Conservation (phyloP, 2,797 vertebrate genomes). For the Pterois miles region DNA sequence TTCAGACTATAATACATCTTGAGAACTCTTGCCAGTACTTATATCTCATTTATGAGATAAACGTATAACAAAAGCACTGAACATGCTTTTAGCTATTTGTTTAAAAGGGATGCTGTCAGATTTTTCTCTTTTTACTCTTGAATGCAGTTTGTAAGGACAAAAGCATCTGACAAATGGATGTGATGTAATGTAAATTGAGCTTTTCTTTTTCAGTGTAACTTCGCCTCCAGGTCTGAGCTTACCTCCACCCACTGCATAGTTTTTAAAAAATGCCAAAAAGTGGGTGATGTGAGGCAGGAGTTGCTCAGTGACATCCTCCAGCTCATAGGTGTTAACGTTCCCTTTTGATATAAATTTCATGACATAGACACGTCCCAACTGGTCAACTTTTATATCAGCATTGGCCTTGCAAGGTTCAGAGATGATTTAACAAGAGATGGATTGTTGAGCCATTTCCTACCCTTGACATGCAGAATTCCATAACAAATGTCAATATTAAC, state of each 20-base stretch:
- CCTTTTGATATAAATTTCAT: too few relatives aligned
- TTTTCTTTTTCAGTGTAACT: not conserved
- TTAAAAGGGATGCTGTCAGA: not conserved
- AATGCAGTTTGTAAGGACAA: not conserved
- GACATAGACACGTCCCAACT: too few relatives aligned
- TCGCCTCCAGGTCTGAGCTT: not conserved
- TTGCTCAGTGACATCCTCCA: not conserved
- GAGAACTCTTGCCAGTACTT: not conserved
- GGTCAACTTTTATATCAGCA: not conserved
- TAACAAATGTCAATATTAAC: too few relatives aligned
- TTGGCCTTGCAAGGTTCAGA: too few relatives aligned
- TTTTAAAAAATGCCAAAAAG: not conserved
- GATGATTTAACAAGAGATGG: too few relatives aligned
- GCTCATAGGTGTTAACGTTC: too few relatives aligned
- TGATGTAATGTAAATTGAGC: not conserved
- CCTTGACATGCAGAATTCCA: too few relatives aligned
- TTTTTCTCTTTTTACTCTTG: not conserved
- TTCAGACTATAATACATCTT: not conserved
- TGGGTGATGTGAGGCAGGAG: too few relatives aligned
- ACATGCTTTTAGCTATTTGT: not conserved
- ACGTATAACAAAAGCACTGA: not conserved
- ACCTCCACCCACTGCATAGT: not conserved
- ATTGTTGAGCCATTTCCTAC: too few relatives aligned
- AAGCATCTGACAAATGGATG: not conserved
- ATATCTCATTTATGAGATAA: not conserved